These are phyloP conservation scores for Torymus tubicola DNA, from an alignment of 2,888 invertebrate species.

Conservation along the genomic window DNA sequence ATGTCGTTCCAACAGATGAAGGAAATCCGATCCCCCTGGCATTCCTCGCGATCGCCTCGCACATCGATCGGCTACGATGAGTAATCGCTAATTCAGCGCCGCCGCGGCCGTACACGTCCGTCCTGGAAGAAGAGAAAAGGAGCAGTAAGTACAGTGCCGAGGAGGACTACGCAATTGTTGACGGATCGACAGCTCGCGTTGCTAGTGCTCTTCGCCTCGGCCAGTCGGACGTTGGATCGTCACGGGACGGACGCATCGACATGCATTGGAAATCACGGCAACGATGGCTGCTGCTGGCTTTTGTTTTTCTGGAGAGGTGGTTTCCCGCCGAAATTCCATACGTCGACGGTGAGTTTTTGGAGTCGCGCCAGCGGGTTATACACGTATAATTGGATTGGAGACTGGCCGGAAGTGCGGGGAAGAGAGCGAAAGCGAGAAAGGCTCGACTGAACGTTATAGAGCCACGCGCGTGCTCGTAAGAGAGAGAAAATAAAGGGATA, in stretches of 20 bases:
- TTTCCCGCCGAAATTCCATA: slow-evolving; percentile 49
- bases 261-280: slow-evolving; percentile 50
- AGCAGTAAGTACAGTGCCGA: not conserved
- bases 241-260: slow-evolving; percentile 24
- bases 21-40: slow-evolving; percentile 35
- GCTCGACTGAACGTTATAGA: not conserved
- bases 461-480: too few relatives aligned
- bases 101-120: not conserved
- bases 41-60: slow-evolving; percentile 21
- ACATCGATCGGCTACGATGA: slow-evolving; percentile 29
- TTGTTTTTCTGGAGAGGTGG: slow-evolving; percentile 37
- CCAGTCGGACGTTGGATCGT: not conserved
- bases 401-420: too few relatives aligned
- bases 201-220: not conserved
- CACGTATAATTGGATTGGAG: slow-evolving; percentile 4
- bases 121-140: not conserved
- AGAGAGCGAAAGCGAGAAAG: too few relatives aligned
- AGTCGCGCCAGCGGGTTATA: not conserved
- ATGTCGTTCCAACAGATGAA: not conserved
- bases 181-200: slow-evolving; percentile 13
- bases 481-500: not conserved
- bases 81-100: slow-evolving; percentile 24
- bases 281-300: slow-evolving; percentile 14
- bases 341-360: slow-evolving; percentile 53
- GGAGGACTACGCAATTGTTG: not conserved